Percentiles rank a stretch among this genome's conserved stretches.
These are phyloP conservation scores for Erannis defoliaria DNA, from an alignment of 2,888 invertebrate genomes.

Conservation along the genomic window DNA sequence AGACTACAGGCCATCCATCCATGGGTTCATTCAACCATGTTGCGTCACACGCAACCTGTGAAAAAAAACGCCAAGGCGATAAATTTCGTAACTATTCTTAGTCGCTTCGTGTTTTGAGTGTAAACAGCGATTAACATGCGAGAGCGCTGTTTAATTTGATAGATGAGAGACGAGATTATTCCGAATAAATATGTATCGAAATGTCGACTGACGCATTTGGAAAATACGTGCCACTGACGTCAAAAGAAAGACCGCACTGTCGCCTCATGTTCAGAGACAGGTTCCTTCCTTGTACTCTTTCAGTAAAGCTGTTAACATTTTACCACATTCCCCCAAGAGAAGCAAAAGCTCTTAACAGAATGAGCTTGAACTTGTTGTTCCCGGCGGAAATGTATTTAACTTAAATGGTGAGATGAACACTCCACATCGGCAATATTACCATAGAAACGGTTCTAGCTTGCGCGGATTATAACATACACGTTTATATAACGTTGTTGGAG, in stretches of 20 bases:
- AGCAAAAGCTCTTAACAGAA: conserved; percentile 43
- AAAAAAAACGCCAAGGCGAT: conserved; percentile 40
- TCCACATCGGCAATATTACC: conserved; percentile 20
- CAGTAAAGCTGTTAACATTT: conserved; percentile 33
- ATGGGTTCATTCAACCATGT: conserved; percentile 49
- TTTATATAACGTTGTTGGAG: too few relatives aligned
- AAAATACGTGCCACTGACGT: conserved; percentile 21
- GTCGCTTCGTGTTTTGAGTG: conserved; percentile 33
- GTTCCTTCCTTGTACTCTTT: conserved; percentile 20
- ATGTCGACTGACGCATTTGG: conserved; percentile 31
- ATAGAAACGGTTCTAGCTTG: conserved; percentile 23
- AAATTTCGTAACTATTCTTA: conserved; percentile 43
- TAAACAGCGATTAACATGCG: conserved; percentile 42
- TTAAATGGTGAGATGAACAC: conserved; percentile 26
- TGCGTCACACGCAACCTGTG: conserved; percentile 45
- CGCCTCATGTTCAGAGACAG: background rate
- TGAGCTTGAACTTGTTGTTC: conserved; percentile 36
- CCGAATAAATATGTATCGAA: conserved; percentile 25
- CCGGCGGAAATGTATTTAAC: conserved; percentile 35
- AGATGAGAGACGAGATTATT: conserved; percentile 30
- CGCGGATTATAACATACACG: conserved; percentile 12
- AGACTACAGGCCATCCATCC: conserved; percentile 31
- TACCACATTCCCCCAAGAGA: conserved; percentile 29
- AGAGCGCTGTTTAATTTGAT: conserved; percentile 36
- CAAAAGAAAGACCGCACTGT: conserved; percentile 1